Conservation (phyloP, 30 jellyfish, hydroid and myxozoan genomes). For the Cassiopea andromeda region DNA sequence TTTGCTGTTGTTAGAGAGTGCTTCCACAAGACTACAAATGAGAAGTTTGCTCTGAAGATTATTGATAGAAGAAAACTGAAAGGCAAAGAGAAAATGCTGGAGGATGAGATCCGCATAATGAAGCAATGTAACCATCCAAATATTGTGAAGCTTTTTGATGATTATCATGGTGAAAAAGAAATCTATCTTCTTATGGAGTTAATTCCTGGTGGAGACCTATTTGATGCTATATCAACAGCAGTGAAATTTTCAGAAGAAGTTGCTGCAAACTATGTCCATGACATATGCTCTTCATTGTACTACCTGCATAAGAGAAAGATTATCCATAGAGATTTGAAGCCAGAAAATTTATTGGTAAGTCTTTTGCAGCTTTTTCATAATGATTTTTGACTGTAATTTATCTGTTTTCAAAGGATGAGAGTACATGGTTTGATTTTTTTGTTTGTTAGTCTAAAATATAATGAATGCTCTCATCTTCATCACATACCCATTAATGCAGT, state of each 20-base stretch:
- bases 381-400: not conserved
- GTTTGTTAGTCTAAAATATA: too few relatives aligned
- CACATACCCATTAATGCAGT: too few relatives aligned
- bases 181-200: conserved; percentile 93
- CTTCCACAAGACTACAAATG: conserved; percentile 66
- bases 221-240: conserved; percentile 86
- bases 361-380: not conserved
- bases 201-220: conserved; percentile 94
- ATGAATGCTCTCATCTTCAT: too few relatives aligned
- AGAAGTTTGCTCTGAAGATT: conserved; percentile 84
- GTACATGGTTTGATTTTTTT: too few relatives aligned
- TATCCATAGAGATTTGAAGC: conserved; percentile 96
- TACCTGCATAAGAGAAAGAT: conserved; percentile 88
- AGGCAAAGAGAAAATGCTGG: conserved; percentile 88
- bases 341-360: conserved; percentile 96
- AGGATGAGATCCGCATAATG: conserved; percentile 88
- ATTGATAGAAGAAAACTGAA: conserved; percentile 86
- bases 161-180: conserved; percentile 73
- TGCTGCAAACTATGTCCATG: conserved; percentile 85
- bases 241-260: conserved; percentile 83
- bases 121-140: conserved; percentile 84
- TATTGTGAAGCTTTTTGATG: conserved; percentile 83
- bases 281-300: conserved; percentile 86
- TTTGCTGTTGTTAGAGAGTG: conserved; percentile 96
- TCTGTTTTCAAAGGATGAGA: not conserved